Evolutionary conservation across 2,113 vertebrate species (phyloP).

Genomic region (Psittacula cyanocephala): DNA sequence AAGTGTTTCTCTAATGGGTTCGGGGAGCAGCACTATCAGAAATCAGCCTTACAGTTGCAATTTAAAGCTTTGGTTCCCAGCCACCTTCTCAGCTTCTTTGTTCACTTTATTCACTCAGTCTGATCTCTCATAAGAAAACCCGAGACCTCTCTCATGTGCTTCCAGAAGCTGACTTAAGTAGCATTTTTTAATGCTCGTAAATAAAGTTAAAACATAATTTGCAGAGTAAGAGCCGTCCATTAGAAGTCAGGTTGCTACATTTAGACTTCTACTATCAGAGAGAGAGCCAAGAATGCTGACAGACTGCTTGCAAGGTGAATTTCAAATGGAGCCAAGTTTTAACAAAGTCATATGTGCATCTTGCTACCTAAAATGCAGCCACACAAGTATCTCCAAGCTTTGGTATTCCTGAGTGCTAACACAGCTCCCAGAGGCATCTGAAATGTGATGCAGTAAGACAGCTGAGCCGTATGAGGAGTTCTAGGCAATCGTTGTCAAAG

Average conservation of each 20-base stretch:
- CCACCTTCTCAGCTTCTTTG: not conserved
- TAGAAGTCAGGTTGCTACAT: not conserved
- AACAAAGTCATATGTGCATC: not conserved
- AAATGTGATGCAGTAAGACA: not conserved
- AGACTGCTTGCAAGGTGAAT: not conserved
- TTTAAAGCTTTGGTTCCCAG: not conserved
- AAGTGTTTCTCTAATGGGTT: constrained; percentile 58
- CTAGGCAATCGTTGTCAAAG: not conserved
- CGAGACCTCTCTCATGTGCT: not conserved
- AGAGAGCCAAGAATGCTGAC: not conserved
- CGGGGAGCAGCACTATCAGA: not conserved
- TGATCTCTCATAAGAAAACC: not conserved
- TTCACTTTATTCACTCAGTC: not conserved
- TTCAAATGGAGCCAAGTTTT: not conserved
- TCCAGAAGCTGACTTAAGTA: not conserved
- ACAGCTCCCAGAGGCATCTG: not conserved
- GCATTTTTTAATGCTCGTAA: not conserved
- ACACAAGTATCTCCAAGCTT: not conserved
- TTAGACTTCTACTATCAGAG: not conserved
- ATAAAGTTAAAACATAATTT: not conserved
- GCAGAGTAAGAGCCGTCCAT: not conserved
- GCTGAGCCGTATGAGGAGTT: not conserved
- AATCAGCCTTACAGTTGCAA: not conserved
- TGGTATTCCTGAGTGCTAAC: not conserved
- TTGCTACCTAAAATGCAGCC: not conserved